Evolutionary conservation across 2,888 invertebrate species (phyloP).

Genomic region (Drosophila antonietae): DNA sequence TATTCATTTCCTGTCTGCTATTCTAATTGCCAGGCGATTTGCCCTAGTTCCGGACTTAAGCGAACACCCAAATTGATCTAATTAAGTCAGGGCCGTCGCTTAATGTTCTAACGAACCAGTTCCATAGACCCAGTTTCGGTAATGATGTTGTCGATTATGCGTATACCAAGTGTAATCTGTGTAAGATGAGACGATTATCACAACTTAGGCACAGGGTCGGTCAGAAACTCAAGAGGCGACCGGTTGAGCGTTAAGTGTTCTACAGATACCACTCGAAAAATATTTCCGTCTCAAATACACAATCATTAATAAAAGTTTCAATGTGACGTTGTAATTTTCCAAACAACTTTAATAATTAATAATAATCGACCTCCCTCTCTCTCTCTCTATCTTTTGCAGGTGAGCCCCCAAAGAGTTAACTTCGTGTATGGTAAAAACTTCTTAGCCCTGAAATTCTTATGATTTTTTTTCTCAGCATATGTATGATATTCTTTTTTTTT

Average conservation of each 20-base stretch:
- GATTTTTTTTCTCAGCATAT: slow-evolving; percentile 4
- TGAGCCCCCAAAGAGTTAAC: slow-evolving; percentile 19
- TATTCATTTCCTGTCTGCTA: not conserved
- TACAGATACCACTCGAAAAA: slow-evolving; percentile 6
- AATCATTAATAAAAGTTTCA: slow-evolving; percentile 31
- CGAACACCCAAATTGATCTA: not conserved
- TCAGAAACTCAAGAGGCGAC: slow-evolving; percentile 12
- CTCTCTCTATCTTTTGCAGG: slow-evolving; percentile 31
- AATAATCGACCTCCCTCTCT: slow-evolving; percentile 11
- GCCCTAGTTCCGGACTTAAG: slow-evolving; percentile 7
- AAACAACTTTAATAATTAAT: slow-evolving; percentile 19
- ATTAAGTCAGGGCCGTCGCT: slow-evolving; percentile 31
- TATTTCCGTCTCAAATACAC: slow-evolving; percentile 25
- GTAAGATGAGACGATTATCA: not conserved
- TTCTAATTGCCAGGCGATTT: not conserved
- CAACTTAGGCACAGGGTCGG: slow-evolving; percentile 37
- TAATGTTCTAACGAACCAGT: slow-evolving; percentile 20
- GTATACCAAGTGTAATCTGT: slow-evolving; percentile 2
- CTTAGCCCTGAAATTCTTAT: slow-evolving; percentile 60
- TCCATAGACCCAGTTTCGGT: not conserved
- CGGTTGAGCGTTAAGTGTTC: slow-evolving; percentile 33
- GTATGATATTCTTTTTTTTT: not conserved
- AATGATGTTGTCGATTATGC: slow-evolving; percentile 5
- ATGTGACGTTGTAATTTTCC: slow-evolving; percentile 38
- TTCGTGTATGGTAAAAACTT: slow-evolving; percentile 38